A percentile compares a stretch with the other conserved stretches of the same genome.
Evolutionary conservation across 2,888 invertebrate species (phyloP).

Genomic region (Brachynemurus nebulosus): DNA sequence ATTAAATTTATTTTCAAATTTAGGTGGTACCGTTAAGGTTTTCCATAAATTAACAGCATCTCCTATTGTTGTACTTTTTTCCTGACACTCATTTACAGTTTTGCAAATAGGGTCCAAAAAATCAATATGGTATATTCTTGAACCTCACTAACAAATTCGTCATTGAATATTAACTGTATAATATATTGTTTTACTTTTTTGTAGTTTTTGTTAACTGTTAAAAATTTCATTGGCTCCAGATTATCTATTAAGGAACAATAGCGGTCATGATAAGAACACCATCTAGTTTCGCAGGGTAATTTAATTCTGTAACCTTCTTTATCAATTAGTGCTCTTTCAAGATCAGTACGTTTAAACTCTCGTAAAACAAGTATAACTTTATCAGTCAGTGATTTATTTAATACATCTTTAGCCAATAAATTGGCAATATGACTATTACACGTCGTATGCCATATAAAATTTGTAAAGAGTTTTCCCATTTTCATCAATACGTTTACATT

Average conservation of each 20-base stretch:
- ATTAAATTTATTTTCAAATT: background rate
- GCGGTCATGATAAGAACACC: slow-evolving; percentile 9
- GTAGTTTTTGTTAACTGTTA: background rate
- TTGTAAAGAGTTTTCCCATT: slow-evolving; percentile 15
- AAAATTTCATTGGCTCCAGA: background rate
- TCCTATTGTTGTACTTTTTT: background rate
- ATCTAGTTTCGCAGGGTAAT: slow-evolving; percentile 9
- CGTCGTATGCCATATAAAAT: slow-evolving; percentile 18
- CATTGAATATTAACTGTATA: background rate
- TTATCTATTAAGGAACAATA: slow-evolving; percentile 6
- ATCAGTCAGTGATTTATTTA: no score
- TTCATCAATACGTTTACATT: slow-evolving; percentile 18
- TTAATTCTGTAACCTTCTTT: slow-evolving; percentile 12
- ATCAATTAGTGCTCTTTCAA: slow-evolving; percentile 13
- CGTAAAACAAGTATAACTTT: no score
- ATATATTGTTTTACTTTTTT: background rate
- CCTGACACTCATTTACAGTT: background rate
- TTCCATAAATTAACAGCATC: background rate
- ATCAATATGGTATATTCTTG: background rate
- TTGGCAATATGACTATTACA: slow-evolving; percentile 19
- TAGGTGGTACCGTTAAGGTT: background rate
- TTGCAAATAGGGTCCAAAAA: background rate
- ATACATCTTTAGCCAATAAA: slow-evolving; percentile 19
- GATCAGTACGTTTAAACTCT: slow-evolving; percentile 13
- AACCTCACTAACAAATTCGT: background rate